A percentile compares a stretch with the other conserved stretches of the same genome.
These are phyloP conservation scores for Anaspis maculata DNA, from an alignment of 2,888 invertebrate species.

Conservation along the genomic window DNA sequence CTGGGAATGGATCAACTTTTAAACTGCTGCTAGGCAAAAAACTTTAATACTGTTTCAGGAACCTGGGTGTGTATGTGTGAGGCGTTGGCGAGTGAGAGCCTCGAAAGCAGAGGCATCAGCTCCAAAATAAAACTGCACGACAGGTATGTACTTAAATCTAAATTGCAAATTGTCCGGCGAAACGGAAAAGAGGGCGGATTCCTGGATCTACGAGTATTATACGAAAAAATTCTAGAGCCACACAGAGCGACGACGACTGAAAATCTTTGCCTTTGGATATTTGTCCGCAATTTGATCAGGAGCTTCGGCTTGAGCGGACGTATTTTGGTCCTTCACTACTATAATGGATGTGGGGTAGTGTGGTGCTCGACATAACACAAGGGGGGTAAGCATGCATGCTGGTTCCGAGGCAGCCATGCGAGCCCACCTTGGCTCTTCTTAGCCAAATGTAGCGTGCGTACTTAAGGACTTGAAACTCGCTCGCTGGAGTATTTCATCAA, in stretches of 20 bases:
- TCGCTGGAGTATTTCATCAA: conserved; percentile 31
- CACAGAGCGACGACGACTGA: too few species aligned
- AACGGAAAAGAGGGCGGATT: too few species aligned
- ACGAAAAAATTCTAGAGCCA: too few species aligned
- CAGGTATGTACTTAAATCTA: too few species aligned
- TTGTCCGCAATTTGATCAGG: too few species aligned
- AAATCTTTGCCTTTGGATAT: too few species aligned
- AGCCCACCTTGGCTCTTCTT: conserved; percentile 32
- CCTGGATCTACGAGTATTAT: too few species aligned
- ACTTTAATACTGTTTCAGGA: conserved; percentile 20
- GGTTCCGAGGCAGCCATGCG: conserved; percentile 27
- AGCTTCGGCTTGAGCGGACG: too few species aligned
- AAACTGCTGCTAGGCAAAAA: conserved; percentile 18
- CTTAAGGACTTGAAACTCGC: conserved; percentile 28
- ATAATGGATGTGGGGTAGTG: conserved; percentile 13
- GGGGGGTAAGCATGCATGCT: conserved; percentile 32
- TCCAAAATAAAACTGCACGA: too few species aligned
- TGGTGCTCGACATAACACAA: conserved; percentile 25
- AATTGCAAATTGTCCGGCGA: too few species aligned
- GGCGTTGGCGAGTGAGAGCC: not conserved
- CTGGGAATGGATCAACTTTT: conserved; percentile 24
- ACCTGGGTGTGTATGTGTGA: conserved; percentile 2
- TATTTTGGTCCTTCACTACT: conserved; percentile 16
- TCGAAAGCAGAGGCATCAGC: not conserved
- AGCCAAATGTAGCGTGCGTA: conserved; percentile 35